Conservation (phyloP, 2,113 vertebrate genomes). For the Typhlomys cinereus region DNA sequence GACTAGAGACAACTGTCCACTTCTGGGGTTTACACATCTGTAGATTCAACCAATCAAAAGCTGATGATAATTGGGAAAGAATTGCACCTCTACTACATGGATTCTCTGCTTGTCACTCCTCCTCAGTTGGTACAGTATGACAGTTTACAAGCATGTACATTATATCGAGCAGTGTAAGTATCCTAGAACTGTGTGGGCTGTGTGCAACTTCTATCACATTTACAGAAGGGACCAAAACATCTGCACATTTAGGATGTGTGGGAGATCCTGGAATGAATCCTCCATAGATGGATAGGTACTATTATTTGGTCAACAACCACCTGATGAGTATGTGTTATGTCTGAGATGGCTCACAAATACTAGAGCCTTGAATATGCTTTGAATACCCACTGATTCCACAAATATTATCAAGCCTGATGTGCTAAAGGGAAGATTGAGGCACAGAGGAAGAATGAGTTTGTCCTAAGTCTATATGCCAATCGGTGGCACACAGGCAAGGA, state of each 20-base stretch:
- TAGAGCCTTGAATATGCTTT: background rate
- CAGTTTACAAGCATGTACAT: background rate
- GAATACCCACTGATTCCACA: background rate
- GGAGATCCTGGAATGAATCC: background rate
- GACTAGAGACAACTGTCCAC: no score
- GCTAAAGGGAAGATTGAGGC: background rate
- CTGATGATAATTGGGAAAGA: background rate
- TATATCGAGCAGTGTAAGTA: background rate
- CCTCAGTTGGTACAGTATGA: background rate
- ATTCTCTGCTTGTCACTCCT: background rate
- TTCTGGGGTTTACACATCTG: background rate
- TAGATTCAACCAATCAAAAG: background rate
- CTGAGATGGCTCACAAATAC: background rate
- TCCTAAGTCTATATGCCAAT: background rate
- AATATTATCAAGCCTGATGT: background rate
- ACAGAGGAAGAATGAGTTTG: background rate
- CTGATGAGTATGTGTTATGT: background rate
- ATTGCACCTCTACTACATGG: background rate
- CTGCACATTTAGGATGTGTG: background rate
- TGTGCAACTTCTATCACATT: background rate
- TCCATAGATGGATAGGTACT: no score
- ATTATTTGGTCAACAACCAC: background rate
- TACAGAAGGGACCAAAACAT: background rate
- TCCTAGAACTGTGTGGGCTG: no score
- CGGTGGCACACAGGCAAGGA: fast-evolving